A percentile compares a stretch with the other conserved stretches of the same genome.
Evolutionary conservation across 2,888 invertebrate species (phyloP).

Genomic region (Synergus gifuensis): DNA sequence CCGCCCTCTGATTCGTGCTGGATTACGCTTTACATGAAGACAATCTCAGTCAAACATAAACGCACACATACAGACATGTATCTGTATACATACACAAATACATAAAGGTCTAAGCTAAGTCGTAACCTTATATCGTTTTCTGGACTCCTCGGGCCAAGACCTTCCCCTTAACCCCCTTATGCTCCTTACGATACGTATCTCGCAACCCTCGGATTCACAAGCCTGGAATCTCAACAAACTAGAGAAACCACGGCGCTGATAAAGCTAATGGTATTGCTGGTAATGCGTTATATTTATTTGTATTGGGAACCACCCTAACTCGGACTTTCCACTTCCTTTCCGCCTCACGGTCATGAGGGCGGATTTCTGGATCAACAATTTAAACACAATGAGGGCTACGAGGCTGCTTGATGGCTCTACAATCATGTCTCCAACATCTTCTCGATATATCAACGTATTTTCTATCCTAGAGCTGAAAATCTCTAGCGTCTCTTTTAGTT

Average conservation of each 20-base stretch:
- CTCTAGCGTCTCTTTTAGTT: background rate
- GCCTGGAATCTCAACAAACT: conserved; percentile 49
- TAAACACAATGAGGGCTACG: background rate
- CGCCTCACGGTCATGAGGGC: background rate
- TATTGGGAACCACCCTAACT: conserved; percentile 46
- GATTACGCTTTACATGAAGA: conserved; percentile 39
- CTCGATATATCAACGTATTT: background rate
- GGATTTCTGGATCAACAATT: background rate
- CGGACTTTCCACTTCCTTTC: background rate
- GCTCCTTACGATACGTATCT: conserved; percentile 52
- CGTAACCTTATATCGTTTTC: conserved; percentile 63
- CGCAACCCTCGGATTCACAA: conserved; percentile 39
- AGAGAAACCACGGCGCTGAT: conserved; percentile 55
- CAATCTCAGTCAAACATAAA: conserved; percentile 46
- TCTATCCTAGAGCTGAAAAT: background rate
- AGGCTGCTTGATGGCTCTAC: background rate
- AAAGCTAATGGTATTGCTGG: conserved; percentile 62
- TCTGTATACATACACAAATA: conserved; percentile 4
- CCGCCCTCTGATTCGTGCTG: background rate
- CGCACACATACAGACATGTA: background rate
- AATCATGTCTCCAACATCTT: background rate
- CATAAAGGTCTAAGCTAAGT: conserved; percentile 42
- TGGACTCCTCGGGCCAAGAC: conserved; percentile 46
- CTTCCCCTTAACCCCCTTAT: conserved; percentile 46
- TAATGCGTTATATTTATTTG: conserved; percentile 63